Evolutionary conservation across 2,888 invertebrate species (phyloP).

Genomic region (Heliconius erato): DNA sequence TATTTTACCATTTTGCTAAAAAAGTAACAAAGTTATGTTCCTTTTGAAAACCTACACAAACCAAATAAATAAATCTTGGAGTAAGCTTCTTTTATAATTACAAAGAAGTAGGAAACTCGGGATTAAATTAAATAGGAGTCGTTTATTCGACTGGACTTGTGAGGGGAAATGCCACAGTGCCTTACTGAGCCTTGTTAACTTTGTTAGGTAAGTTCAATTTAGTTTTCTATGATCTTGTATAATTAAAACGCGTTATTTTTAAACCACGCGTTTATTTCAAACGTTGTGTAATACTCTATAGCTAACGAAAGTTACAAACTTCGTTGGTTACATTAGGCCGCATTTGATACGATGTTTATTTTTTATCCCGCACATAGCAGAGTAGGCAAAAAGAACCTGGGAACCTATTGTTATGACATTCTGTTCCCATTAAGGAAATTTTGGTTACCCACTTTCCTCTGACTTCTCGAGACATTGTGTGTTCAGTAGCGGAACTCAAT

Average conservation of each 20-base stretch:
- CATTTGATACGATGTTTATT: no score
- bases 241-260: background rate
- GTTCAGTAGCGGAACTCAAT: no score
- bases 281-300: no score
- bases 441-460: no score
- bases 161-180: background rate
- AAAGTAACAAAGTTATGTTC: background rate
- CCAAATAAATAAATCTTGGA: constrained; percentile 4
- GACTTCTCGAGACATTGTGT: no score
- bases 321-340: no score
- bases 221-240: background rate
- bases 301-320: no score
- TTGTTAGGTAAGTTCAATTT: background rate
- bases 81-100: constrained; percentile 23
- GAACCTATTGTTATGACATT: no score
- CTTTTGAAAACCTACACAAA: background rate
- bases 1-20: background rate
- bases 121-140: constrained; percentile 7
- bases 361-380: no score
- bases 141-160: background rate
- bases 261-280: background rate
- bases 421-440: no score
- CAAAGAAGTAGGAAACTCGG: constrained; percentile 3
- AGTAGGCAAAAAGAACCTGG: no score
- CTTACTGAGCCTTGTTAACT: constrained; percentile 13